Evolutionary conservation across 2,888 invertebrate genomes (phyloP).

Genomic region (Campoplex capitator): DNA sequence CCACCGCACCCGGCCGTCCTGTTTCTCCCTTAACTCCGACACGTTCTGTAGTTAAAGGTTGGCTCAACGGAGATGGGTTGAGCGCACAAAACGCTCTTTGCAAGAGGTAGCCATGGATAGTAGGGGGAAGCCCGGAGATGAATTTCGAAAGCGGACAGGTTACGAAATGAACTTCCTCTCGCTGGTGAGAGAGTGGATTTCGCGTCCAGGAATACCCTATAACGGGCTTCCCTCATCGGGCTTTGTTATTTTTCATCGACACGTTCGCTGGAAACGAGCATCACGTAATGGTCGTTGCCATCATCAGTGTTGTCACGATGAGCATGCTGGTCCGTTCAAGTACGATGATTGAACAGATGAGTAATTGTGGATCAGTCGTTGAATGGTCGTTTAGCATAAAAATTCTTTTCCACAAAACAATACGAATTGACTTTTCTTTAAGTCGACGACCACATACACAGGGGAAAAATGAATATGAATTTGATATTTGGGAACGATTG

Average conservation of each 20-base stretch:
- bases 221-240: constrained; percentile 65
- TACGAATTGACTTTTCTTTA: neutral
- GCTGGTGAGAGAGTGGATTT: constrained; percentile 45
- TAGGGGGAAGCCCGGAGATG: constrained; percentile 75
- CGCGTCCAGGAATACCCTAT: constrained; percentile 48
- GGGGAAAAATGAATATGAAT: too few species aligned
- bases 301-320: constrained; percentile 59
- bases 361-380: neutral
- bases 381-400: neutral
- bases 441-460: too few species aligned
- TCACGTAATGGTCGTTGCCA: constrained; percentile 15
- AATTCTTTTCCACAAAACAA: neutral
- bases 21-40: constrained; percentile 36
- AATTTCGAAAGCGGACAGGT: constrained; percentile 80
- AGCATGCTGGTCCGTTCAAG: neutral
- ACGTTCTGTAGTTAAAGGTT: constrained; percentile 38
- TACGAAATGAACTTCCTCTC: constrained; percentile 77
- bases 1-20: constrained; percentile 45
- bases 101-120: constrained; percentile 65
- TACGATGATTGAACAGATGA: neutral
- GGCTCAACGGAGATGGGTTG: constrained; percentile 49
- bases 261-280: constrained; percentile 61
- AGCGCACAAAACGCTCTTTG: constrained; percentile 54
- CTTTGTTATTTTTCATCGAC: constrained; percentile 74
- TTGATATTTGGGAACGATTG: too few species aligned